These are phyloP conservation scores for Maccullochella peelii DNA, from an alignment of 2,113 vertebrate species.

Conservation along the genomic window DNA sequence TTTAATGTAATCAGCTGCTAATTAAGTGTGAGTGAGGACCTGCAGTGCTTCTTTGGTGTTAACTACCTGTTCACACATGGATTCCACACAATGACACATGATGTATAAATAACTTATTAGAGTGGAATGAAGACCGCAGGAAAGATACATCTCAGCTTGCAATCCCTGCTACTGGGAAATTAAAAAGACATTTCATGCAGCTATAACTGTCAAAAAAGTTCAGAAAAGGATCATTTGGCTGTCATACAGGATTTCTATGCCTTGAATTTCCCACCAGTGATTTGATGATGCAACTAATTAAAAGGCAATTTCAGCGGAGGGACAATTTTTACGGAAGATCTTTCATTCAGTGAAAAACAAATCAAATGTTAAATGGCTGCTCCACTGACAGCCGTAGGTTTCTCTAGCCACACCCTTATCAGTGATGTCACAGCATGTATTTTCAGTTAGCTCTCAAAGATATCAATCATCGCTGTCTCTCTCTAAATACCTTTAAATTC, in stretches of 20 bases:
- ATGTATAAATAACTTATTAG: not conserved
- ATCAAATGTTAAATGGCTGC: too few relatives aligned
- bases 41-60: not conserved
- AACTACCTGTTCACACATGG: constrained; percentile 28
- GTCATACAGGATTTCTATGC: not conserved
- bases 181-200: not conserved
- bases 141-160: not conserved
- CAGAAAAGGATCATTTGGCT: not conserved
- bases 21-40: not conserved
- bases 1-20: constrained; percentile 4
- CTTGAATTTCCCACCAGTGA: not conserved
- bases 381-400: too few relatives aligned
- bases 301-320: not conserved
- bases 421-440: too few relatives aligned
- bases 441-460: too few relatives aligned
- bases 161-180: not conserved
- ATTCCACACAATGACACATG: not conserved
- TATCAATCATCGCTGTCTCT: too few relatives aligned
- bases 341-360: too few relatives aligned
- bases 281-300: not conserved
- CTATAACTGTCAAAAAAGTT: not conserved
- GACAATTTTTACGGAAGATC: not conserved
- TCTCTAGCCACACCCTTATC: too few relatives aligned
- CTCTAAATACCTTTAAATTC: too few relatives aligned
- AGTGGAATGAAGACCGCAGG: not conserved